phyloP scores from a whole-genome alignment of 2,888 invertebrate species.

The Dendrolimus pini region DNA sequence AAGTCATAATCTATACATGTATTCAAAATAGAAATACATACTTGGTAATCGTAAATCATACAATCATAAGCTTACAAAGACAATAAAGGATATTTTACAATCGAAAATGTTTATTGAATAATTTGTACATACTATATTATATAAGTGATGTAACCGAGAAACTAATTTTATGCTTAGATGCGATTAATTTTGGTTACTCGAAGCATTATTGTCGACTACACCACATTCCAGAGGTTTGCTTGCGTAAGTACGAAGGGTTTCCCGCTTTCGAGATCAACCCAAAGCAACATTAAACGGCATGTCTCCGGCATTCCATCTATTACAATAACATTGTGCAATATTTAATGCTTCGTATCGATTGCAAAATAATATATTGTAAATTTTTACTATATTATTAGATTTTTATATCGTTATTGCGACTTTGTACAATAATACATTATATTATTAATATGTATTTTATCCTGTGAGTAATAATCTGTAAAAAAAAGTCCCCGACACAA shows the following conservation, averaged over 20 bases:
- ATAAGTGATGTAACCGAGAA: background rate
- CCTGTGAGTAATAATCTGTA: too few species aligned
- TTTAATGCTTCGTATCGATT: too few species aligned
- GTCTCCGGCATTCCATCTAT: slow-evolving; percentile 50
- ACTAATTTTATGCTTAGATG: slow-evolving; percentile 15
- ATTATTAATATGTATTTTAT: too few species aligned
- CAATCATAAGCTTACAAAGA: too few species aligned
- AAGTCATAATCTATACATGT: background rate
- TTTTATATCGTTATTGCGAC: too few species aligned
- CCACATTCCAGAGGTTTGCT: slow-evolving; percentile 52
- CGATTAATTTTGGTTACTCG: slow-evolving; percentile 49
- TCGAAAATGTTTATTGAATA: background rate
- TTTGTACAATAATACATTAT: too few species aligned
- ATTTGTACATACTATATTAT: background rate
- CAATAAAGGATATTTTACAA: background rate
- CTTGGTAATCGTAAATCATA: too few species aligned
- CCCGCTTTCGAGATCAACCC: slow-evolving; percentile 47
- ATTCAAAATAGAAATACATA: too few species aligned
- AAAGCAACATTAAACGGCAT: slow-evolving; percentile 44
- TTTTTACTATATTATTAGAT: too few species aligned
- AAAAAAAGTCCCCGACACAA: too few species aligned
- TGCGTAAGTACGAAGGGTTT: slow-evolving; percentile 46
- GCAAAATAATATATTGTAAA: too few species aligned
- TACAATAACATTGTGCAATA: background rate
- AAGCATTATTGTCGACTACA: slow-evolving; percentile 48